These are phyloP conservation scores for Nephrotoma appendiculata DNA, from an alignment of 2,888 invertebrate genomes.

Conservation along the genomic window DNA sequence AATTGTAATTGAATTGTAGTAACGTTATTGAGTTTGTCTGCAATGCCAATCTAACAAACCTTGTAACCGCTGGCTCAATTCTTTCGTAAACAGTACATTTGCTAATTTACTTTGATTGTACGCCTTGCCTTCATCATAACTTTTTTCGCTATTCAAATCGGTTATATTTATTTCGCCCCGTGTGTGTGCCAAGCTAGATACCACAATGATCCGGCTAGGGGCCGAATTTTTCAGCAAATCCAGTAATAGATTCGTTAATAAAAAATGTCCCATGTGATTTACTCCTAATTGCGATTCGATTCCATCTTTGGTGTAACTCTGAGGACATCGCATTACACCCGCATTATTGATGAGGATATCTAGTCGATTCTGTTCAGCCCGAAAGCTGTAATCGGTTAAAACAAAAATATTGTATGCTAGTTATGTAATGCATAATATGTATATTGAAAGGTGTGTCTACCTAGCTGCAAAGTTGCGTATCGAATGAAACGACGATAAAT, in stretches of 20 bases:
- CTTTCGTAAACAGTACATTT: slow-evolving; percentile 57
- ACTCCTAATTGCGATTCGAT: slow-evolving; percentile 51
- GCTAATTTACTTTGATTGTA: slow-evolving; percentile 69
- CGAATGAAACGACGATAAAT: slow-evolving; percentile 38
- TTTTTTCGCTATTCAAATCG: slow-evolving; percentile 56
- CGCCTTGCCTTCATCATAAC: slow-evolving; percentile 36
- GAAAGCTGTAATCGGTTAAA: slow-evolving; percentile 19
- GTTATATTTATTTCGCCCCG: slow-evolving; percentile 35
- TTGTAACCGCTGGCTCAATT: slow-evolving; percentile 47
- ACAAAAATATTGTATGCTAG: not conserved
- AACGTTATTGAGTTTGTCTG: not conserved
- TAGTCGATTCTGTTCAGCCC: slow-evolving; percentile 36
- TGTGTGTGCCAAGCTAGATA: slow-evolving; percentile 42
- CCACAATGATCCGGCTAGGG: slow-evolving; percentile 43
- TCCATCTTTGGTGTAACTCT: slow-evolving; percentile 44
- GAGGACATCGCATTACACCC: slow-evolving; percentile 52
- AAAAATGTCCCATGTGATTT: slow-evolving; percentile 50
- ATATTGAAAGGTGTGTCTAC: slow-evolving; percentile 20
- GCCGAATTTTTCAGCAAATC: slow-evolving; percentile 40
- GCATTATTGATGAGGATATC: slow-evolving; percentile 58
- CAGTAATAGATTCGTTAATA: slow-evolving; percentile 42
- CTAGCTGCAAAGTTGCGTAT: slow-evolving; percentile 43
- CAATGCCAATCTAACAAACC: slow-evolving; percentile 17
- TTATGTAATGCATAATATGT: not conserved
- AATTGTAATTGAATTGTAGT: not conserved